phyloP scores from a whole-genome alignment of 2,797 vertebrate genomes.

The Paratrypauchen microcephalus region DNA sequence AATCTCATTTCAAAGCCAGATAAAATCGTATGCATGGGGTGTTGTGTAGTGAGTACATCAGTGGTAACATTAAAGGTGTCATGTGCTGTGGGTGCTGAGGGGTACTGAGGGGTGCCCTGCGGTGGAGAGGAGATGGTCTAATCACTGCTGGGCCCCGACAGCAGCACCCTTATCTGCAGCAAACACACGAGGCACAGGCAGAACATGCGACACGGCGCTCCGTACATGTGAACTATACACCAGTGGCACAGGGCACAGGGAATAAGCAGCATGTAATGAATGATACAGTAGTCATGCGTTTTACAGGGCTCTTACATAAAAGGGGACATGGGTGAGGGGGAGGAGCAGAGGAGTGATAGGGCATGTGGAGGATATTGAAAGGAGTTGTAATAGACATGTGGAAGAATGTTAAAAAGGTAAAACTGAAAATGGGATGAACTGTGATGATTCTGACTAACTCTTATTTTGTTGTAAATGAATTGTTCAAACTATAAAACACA shows the following conservation, averaged over 20 bases:
- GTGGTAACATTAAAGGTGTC: slow-evolving; percentile 48
- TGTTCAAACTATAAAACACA: too few relatives aligned
- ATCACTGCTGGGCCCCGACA: slow-evolving; percentile 45
- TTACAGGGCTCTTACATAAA: slow-evolving; percentile 34
- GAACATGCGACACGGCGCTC: neutral
- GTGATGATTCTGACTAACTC: too few relatives aligned
- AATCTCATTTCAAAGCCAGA: slow-evolving; percentile 32
- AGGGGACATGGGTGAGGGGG: slow-evolving; percentile 10
- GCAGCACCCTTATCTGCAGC: slow-evolving; percentile 51
- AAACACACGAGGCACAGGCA: slow-evolving; percentile 17
- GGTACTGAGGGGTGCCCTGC: slow-evolving; percentile 45
- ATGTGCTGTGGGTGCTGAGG: slow-evolving; percentile 43
- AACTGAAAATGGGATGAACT: neutral
- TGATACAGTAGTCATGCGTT: slow-evolving; percentile 52
- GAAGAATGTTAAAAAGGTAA: neutral
- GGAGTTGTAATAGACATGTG: slow-evolving; percentile 31
- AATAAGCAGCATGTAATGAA: slow-evolving; percentile 25
- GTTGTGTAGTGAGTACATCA: slow-evolving; percentile 36
- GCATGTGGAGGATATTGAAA: slow-evolving; percentile 45
- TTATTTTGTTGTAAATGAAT: too few relatives aligned
- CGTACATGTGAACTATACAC: slow-evolving; percentile 16
- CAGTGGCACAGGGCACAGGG: slow-evolving; percentile 5
- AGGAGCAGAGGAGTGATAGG: slow-evolving; percentile 51
- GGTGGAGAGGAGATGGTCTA: slow-evolving; percentile 56
- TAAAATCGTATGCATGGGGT: slow-evolving; percentile 33